A percentile compares a stretch with the other conserved stretches of the same genome.
phyloP scores from a whole-genome alignment of 2,797 vertebrate species.

The Acanthiza pusilla region DNA sequence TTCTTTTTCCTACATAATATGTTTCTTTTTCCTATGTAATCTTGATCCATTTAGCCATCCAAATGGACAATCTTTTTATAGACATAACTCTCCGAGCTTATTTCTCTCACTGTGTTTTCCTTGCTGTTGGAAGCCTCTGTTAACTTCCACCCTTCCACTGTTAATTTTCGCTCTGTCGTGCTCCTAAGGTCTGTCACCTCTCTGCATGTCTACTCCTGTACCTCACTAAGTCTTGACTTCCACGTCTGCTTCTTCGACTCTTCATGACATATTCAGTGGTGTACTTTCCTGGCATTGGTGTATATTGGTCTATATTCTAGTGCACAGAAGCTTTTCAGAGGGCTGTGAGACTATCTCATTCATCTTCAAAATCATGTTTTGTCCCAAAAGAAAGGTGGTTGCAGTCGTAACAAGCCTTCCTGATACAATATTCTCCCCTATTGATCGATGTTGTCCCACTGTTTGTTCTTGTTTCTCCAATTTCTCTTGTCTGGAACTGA shows the following conservation, averaged over 20 bases:
- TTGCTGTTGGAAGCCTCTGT: background rate
- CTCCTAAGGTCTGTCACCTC: background rate
- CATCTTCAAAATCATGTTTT: background rate
- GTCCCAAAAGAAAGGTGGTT: background rate
- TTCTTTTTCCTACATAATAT: background rate
- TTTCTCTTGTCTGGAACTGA: background rate
- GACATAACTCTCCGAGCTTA: background rate
- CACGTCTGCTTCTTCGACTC: background rate
- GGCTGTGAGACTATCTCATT: background rate
- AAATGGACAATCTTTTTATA: background rate
- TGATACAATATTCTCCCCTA: background rate
- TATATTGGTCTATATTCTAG: too few relatives aligned
- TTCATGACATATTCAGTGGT: background rate
- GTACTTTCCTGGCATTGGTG: background rate
- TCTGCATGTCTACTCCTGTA: background rate
- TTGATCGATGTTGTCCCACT: background rate
- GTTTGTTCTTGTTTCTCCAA: background rate
- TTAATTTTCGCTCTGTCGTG: too few relatives aligned
- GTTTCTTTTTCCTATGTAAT: background rate
- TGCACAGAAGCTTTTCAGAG: background rate
- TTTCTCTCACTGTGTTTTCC: background rate
- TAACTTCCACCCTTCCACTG: background rate
- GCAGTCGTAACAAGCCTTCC: background rate
- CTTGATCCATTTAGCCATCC: background rate
- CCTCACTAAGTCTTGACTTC: background rate